Percentiles rank a stretch among this genome's conserved stretches.
Conservation (phyloP, 2,888 invertebrate genomes). For the Monoplex corrugatus region DNA sequence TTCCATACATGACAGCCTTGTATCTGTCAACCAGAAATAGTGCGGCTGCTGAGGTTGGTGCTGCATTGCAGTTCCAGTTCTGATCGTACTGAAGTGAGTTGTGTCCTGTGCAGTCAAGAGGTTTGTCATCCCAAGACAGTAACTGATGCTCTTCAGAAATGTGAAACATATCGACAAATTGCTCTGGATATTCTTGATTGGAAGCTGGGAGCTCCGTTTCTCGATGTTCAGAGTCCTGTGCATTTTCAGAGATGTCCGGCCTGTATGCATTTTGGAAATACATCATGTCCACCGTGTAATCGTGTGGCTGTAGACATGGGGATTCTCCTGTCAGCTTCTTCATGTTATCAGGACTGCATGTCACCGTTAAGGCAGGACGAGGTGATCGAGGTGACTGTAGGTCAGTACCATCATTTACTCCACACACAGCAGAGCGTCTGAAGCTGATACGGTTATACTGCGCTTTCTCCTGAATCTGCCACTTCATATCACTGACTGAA, state of each 20-base stretch:
- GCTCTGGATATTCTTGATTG: neutral
- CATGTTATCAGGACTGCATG: neutral
- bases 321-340: neutral
- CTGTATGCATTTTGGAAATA: too few species aligned
- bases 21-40: neutral
- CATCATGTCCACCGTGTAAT: neutral
- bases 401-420: too few species aligned
- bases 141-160: too few species aligned
- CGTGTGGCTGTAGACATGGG: neutral
- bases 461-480: too few species aligned
- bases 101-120: neutral
- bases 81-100: neutral
- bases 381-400: too few species aligned
- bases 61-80: constrained; percentile 15
- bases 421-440: too few species aligned
- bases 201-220: neutral
- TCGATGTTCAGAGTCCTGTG: too few species aligned
- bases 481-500: too few species aligned
- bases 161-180: neutral
- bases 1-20: neutral
- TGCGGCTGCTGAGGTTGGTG: neutral
- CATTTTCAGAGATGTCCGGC: too few species aligned
- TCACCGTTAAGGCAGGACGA: too few species aligned
- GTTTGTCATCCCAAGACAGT: neutral
- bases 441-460: too few species aligned